Base-by-base conservation (phyloP, 2,888 invertebrate species). In the Priocnemis perturbator region DNA sequence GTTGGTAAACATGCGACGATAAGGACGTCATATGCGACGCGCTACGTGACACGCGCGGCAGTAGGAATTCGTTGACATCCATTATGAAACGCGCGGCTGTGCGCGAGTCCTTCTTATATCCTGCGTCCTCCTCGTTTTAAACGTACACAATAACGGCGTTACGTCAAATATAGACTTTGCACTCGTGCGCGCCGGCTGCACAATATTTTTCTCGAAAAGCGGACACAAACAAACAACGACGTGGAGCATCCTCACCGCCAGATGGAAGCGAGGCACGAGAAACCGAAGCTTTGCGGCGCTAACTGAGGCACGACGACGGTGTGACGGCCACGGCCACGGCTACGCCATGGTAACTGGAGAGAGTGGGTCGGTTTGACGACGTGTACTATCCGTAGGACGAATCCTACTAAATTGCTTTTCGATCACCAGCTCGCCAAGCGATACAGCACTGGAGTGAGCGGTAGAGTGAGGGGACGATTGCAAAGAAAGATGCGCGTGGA, bases 321-420 rank as follows among this genome's bases (percentile, higher is more conserved):
- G 23, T 56, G 56, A 17, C 17, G 50, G 44, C n/a, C n/a, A 48
- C 3, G 26, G 7, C 26, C 7, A 26, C 26, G 26, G 7, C 26
- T 4, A 26, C 26, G 3, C n/a, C n/a, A n/a, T n/a, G n/a, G 37
- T 5, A 55, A 60, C 57, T 64, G 55, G 62, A 47, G 50, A 48
- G 45, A 60, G 57, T 44, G 56, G 21, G 45, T 50, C 21, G 19
- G 57, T 37, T 59, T 20, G 62, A 56, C 47, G 58, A 61, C 61
- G 59, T 44, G 20, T n/a, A 56, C n/a, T 52, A 67, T 67, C 52
- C 37, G 23, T 53, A 45, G 50, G 61, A 23, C 44, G 75, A 71
- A 71, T 70, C 62, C 37, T 23, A 59, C 61, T 74, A 77, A 79
- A 81, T 83, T 79, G 79, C 66, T 81, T 79, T 81, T 74, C 83